Evolutionary conservation across 2,797 vertebrate genomes (phyloP).

Genomic region (Valencia hispanica): DNA sequence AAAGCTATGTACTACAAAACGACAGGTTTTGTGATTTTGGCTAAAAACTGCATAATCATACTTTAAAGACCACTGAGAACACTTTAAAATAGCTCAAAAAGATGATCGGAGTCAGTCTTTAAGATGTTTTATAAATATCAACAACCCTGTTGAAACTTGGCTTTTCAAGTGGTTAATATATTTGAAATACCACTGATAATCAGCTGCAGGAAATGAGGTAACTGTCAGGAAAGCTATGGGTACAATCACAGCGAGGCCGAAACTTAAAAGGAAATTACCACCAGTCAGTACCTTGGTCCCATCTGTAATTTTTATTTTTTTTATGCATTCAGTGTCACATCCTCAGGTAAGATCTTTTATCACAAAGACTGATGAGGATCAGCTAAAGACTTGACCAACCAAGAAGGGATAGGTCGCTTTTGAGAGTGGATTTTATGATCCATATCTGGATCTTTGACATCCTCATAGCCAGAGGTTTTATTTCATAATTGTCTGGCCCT

Average conservation of each 20-base stretch:
- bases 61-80: too few species aligned
- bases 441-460: background rate
- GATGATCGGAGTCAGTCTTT: too few species aligned
- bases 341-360: slow-evolving; percentile 43
- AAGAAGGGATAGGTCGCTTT: slow-evolving; percentile 29
- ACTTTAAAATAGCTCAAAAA: too few species aligned
- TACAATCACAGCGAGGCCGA: background rate
- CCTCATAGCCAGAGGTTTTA: background rate
- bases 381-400: slow-evolving; percentile 37
- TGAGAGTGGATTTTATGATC: slow-evolving; percentile 29
- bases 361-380: slow-evolving; percentile 37
- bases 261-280: slow-evolving; percentile 32
- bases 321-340: slow-evolving; percentile 13
- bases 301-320: background rate
- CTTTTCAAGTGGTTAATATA: background rate
- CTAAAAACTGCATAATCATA: too few species aligned
- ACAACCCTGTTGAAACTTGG: background rate
- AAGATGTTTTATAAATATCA: background rate
- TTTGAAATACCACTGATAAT: background rate
- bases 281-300: slow-evolving; percentile 1
- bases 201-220: background rate
- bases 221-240: background rate
- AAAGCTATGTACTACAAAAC: too few species aligned
- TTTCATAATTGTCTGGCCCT: background rate
- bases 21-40: too few species aligned